Base-by-base conservation (phyloP, 2,113 vertebrate species). In the Chlamydotis undulata region DNA sequence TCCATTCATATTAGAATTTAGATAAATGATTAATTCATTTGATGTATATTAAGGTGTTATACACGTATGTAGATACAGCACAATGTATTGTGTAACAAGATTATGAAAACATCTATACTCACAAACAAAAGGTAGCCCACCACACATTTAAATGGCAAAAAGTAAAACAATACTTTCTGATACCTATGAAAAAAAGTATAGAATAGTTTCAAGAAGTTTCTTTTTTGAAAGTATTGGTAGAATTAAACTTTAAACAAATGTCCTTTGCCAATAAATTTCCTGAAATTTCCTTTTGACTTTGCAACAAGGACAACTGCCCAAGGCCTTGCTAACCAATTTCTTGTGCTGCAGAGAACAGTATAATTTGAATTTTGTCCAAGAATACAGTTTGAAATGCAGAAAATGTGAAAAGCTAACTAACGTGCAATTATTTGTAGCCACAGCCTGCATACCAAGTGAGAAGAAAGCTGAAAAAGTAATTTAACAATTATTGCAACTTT, bases 221-320 rank as follows among this genome's bases (percentile, higher is more conserved):
- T 57, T 83, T 61, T 74, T 21, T 49, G 5, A 31, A 68, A 77
- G 11, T 25, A 39, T 37, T 47, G 77, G 21, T 31, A 31, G 75
- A 90, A 74, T 75, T 86, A 74, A 87, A 76, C 19, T 87, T 85
- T 31, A 65, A 79, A 63, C 33, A 82, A 65, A 55, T 2, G 12
- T 64, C 47, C 69, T 87, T 64, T 86, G 76, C 57, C 60, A 81
- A 52, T 19, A 64, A 7, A 43, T 85, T 64, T 91, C 67, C 49
- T 82, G 78, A 91, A 84, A 94, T 49, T 29, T 73, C 39, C 31
- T 79, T 87, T 67, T 95, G 86, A 90, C 87, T 92, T 94, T 91
- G 64, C 31, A 71, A 60, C 81, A 95, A 92, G 95, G 92, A 93
- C 87, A 87, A 61, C 59, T 65, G 92, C 91, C 93, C 75, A 53